Evolutionary conservation across 2,888 invertebrate species (phyloP), one percentile per base, ranked within the genome.

Genomic region (Cheilosia scutellata): DNA sequence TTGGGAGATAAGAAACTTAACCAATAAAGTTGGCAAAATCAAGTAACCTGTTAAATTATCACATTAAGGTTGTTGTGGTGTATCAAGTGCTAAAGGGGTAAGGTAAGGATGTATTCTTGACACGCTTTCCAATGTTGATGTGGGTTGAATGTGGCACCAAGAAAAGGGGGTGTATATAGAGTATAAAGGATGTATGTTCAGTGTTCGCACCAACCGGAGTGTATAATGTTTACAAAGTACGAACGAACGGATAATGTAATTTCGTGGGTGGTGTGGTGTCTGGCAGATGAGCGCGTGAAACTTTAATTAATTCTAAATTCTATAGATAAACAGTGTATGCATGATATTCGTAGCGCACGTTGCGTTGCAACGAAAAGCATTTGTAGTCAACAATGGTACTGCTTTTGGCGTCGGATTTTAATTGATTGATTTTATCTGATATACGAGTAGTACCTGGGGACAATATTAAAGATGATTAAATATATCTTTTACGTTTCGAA

Each of bases 151-250:
- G 44, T 16, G 16, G n/a, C 44, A 16, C 44, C 2, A 13, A 16
- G 6, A 5, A 5, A 16, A 5, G 2, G 6, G n/a, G 44, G 42
- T 4, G 6, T 16, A 20, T 20, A 20, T 0, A 7, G 33, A 2
- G 2, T 7, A 33, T 20, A 33, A 7, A 33, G 33, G 33, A n/a
- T n/a, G n/a, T n/a, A n/a, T n/a, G n/a, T n/a, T 4, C 5, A 5
- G n/a, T 42, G n/a, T 44, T 44, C 5, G n/a, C 6, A n/a, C 44
- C n/a, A 44, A 13, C 16, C 16, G 5, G n/a, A 44, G 13, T 44
- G 44, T 16, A 6, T 16, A 5, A 2, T n/a, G 16, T 16, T 20
- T 40, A 27, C 49, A 70, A 33, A 58, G 70, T 58, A 44, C 47
- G 16, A 47, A 31, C 20, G 47, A 47, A 47, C 33, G 13, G 31